phyloP scores from a whole-genome alignment of 2,113 vertebrate genomes.

The Hemichromis elongatus region DNA sequence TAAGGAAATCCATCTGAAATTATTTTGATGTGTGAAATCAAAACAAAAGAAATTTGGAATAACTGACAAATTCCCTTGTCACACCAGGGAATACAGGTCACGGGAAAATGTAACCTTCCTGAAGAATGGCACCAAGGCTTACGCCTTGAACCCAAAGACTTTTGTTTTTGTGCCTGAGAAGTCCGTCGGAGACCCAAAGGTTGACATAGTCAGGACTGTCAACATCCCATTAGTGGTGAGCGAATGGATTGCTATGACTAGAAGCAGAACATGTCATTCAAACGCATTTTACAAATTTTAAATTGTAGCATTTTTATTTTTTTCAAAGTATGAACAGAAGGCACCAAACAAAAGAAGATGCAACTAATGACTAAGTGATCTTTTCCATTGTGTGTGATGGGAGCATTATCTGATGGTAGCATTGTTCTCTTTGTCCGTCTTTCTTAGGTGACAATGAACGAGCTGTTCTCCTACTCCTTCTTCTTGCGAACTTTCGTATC shows the following conservation, averaged over 20 bases:
- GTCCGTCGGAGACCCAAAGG: slow-evolving; percentile 82
- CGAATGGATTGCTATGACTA: slow-evolving; percentile 21
- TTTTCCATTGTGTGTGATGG: neutral
- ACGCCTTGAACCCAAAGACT: slow-evolving; percentile 85
- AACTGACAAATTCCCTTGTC: neutral
- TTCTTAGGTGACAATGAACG: slow-evolving; percentile 82
- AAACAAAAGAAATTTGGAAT: neutral
- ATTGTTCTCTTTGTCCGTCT: neutral
- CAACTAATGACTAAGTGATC: rapidly evolving
- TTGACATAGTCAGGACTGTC: slow-evolving; percentile 83
- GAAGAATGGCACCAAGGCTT: slow-evolving; percentile 89
- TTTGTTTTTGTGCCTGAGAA: slow-evolving; percentile 86
- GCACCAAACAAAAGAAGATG: neutral
- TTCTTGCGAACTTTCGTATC: slow-evolving; percentile 54
- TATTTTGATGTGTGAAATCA: neutral
- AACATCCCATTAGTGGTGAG: slow-evolving; percentile 94
- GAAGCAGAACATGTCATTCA: neutral
- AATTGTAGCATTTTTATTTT: neutral
- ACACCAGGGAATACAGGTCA: slow-evolving; percentile 83
- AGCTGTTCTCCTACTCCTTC: slow-evolving; percentile 70
- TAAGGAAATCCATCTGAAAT: neutral
- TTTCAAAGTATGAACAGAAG: neutral
- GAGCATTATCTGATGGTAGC: neutral
- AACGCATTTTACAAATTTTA: neutral
- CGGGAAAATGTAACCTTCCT: slow-evolving; percentile 85